Percentiles rank a stretch among this genome's conserved stretches.
phyloP scores from a whole-genome alignment of 2,888 invertebrate species.

The Drosophila leonis region DNA sequence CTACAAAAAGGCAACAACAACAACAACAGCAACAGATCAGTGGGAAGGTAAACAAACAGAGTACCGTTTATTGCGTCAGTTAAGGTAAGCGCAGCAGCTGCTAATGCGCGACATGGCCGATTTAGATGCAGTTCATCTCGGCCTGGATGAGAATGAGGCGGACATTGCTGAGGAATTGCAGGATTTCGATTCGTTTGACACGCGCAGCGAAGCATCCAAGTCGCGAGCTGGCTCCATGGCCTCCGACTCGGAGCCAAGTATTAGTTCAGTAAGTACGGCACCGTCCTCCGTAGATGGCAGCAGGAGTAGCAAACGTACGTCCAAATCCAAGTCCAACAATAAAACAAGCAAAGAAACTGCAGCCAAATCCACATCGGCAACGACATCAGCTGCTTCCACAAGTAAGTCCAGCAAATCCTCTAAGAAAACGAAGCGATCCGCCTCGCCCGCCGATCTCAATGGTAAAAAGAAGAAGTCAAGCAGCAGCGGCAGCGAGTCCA shows the following conservation, averaged over 20 bases:
- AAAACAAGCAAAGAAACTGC: slow-evolving; percentile 49
- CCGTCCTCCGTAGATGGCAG: slow-evolving; percentile 87
- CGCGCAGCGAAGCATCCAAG: slow-evolving; percentile 95
- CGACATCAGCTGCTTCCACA: slow-evolving; percentile 3
- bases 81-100: slow-evolving; percentile 39
- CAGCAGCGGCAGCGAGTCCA: slow-evolving; percentile 47
- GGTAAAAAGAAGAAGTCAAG: slow-evolving; percentile 66
- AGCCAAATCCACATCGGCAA: slow-evolving; percentile 29
- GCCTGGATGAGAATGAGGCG: slow-evolving; percentile 89
- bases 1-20: slow-evolving; percentile 23
- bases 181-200: slow-evolving; percentile 91
- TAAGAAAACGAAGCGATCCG: slow-evolving; percentile 68
- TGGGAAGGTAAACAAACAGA: slow-evolving; percentile 64
- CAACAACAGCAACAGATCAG: slow-evolving; percentile 24
- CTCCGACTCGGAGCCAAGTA: slow-evolving; percentile 88
- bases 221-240: slow-evolving; percentile 88
- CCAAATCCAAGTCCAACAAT: slow-evolving; percentile 61
- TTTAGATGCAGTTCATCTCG: slow-evolving; percentile 88
- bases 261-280: slow-evolving; percentile 90
- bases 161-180: slow-evolving; percentile 93
- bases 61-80: slow-evolving; percentile 20
- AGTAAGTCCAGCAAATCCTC: slow-evolving; percentile 39
- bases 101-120: slow-evolving; percentile 85
- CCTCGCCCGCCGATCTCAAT: slow-evolving; percentile 68
- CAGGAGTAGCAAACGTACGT: slow-evolving; percentile 49